phyloP scores from a whole-genome alignment of 1,140 invertebrate genomes.

The Aleiodes sp. region DNA sequence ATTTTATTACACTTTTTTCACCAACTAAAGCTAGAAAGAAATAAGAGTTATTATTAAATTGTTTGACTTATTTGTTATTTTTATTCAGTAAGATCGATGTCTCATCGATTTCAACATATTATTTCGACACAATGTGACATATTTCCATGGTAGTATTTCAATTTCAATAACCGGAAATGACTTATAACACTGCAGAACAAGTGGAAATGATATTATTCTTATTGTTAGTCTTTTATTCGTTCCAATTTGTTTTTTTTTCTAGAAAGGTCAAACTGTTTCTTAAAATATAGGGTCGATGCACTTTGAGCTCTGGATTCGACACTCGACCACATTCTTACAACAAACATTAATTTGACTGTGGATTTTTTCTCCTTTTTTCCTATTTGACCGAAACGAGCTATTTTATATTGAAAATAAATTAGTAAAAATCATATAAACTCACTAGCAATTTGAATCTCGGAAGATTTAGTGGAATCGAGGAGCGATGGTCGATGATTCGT shows the following conservation, averaged over 20 bases:
- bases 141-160: background rate
- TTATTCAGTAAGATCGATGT: too few species aligned
- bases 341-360: background rate
- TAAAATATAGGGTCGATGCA: background rate
- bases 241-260: background rate
- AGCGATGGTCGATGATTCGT: constrained; percentile 43
- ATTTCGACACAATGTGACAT: background rate
- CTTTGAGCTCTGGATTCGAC: background rate
- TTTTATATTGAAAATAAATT: background rate
- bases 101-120: background rate
- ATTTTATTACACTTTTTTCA: background rate
- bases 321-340: background rate
- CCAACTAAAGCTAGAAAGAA: background rate
- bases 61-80: too few species aligned
- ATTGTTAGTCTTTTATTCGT: background rate
- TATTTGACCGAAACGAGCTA: background rate
- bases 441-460: constrained; percentile 25
- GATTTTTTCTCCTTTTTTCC: background rate
- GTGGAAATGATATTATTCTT: background rate
- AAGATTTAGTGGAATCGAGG: constrained; percentile 23
- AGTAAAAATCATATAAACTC: background rate
- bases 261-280: background rate
- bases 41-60: background rate
- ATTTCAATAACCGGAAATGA: background rate
- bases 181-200: background rate